Base-by-base conservation (phyloP, 2,888 invertebrate genomes). In the Cotesia congregata region DNA sequence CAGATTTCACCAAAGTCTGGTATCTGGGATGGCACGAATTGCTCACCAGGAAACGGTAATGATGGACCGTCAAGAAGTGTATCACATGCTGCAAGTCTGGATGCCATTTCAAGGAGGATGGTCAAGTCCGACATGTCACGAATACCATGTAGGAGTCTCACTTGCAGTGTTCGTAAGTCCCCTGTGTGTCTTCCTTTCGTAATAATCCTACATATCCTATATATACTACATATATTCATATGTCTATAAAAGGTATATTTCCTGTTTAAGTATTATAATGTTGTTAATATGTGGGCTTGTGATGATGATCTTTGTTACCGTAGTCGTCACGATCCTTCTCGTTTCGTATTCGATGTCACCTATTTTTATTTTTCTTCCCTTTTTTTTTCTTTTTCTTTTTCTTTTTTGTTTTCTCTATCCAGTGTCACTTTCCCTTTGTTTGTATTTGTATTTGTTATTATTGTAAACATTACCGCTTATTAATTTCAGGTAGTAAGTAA, bases 51-150 rank as follows among this genome's bases (percentile, higher is more conserved):
- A 7, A 86, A 85, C 1, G 87, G 81, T 41, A 87, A 85, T 77
- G 88, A 88, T 39, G 89, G 88, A 30, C 88, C 88, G 2, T 88
- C 89, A 41, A 85, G 89, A 50, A 86, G 90, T 79, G 88, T 90
- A 65, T 90, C 92, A 70, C 92, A 92, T 83, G 92, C 92, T 30
- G 91, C 92, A 72, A 92, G 92, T 82, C 86, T 92, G 85, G 93
- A 92, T 85, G 92, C 92, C 77, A 92, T 92, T 83, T 91, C 92
- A 75, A 90, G 90, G 81, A 87, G 91, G 79, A 83, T 85, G 79
- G 84, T 87, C 39, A 89, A 87, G 77, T 85, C 86, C 79, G 87
- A 88, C 72, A 74, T 86, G 59, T 80, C 88, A 75, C 87, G 88
- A 82, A 86, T 86, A 72, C 90, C 90, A 15, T 89, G 90, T 81